phyloP scores from a whole-genome alignment of 2,888 invertebrate genomes.

The Troides aeacus region DNA sequence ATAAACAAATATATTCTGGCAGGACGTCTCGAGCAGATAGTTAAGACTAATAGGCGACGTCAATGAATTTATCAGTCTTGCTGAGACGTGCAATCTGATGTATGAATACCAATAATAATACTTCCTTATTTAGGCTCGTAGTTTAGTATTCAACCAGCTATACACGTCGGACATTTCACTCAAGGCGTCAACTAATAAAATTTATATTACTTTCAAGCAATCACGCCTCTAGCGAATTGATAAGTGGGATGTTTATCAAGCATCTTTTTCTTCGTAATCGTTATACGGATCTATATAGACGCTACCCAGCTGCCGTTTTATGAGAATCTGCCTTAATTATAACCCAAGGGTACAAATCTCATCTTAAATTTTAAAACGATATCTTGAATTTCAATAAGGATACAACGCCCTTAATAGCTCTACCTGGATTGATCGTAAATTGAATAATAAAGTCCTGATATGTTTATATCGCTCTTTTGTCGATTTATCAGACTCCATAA shows the following conservation, averaged over 20 bases:
- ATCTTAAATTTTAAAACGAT: constrained; percentile 57
- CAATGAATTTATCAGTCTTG: constrained; percentile 7
- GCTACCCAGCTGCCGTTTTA: constrained; percentile 66
- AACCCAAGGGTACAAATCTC: constrained; percentile 64
- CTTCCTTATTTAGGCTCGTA: constrained; percentile 15
- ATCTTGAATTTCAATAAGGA: constrained; percentile 61
- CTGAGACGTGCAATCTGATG: constrained; percentile 5
- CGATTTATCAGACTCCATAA: background rate
- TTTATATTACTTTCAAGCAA: constrained; percentile 41
- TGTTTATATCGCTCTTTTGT: constrained; percentile 33
- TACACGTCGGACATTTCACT: constrained; percentile 37
- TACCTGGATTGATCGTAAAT: constrained; percentile 39
- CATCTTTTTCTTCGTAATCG: constrained; percentile 67
- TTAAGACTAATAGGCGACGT: background rate
- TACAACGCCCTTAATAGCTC: constrained; percentile 45
- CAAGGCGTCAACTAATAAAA: constrained; percentile 43
- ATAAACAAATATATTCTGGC: background rate
- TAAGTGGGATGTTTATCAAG: constrained; percentile 73
- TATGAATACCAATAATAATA: constrained; percentile 23
- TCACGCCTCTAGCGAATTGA: constrained; percentile 62
- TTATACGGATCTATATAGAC: constrained; percentile 55
- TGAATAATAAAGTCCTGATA: constrained; percentile 38
- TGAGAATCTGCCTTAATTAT: constrained; percentile 65
- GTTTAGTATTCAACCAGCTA: constrained; percentile 32
- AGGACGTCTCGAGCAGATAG: background rate